A percentile compares a stretch with the other conserved stretches of the same genome.
phyloP scores from a whole-genome alignment of 2,113 vertebrate species.

The Chloebia gouldiae region DNA sequence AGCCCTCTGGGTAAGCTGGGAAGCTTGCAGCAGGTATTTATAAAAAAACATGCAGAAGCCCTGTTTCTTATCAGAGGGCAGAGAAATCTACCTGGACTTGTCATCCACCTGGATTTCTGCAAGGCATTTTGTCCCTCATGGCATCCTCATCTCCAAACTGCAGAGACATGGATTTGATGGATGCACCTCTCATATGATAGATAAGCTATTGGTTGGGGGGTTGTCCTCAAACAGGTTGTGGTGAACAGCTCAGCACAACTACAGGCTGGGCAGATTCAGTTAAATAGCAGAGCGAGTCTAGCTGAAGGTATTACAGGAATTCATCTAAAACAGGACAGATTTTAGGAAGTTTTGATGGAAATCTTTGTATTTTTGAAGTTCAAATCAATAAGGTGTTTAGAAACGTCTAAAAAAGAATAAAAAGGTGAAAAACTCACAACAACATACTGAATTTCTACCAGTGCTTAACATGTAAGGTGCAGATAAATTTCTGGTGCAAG shows the following conservation, averaged over 20 bases:
- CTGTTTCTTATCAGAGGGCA: background rate
- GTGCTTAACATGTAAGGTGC: background rate
- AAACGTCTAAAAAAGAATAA: background rate
- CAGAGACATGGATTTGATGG: background rate
- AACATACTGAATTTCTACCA: background rate
- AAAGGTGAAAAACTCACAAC: accelerated
- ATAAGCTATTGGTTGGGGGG: background rate
- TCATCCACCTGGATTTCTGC: background rate
- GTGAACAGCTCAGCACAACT: background rate
- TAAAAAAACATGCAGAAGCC: background rate
- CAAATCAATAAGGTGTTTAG: background rate
- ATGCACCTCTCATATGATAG: background rate
- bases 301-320: background rate
- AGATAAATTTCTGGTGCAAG: background rate
- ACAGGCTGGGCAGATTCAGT: background rate
- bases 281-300: background rate
- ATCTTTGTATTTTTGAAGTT: background rate
- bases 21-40: background rate
- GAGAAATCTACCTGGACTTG: background rate
- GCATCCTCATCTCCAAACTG: background rate
- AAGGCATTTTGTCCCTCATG: background rate
- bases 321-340: background rate
- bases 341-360: background rate
- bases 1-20: background rate
- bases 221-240: background rate